phyloP scores from a whole-genome alignment of 2,113 vertebrate species.

The Drymodes brunneopygia region DNA sequence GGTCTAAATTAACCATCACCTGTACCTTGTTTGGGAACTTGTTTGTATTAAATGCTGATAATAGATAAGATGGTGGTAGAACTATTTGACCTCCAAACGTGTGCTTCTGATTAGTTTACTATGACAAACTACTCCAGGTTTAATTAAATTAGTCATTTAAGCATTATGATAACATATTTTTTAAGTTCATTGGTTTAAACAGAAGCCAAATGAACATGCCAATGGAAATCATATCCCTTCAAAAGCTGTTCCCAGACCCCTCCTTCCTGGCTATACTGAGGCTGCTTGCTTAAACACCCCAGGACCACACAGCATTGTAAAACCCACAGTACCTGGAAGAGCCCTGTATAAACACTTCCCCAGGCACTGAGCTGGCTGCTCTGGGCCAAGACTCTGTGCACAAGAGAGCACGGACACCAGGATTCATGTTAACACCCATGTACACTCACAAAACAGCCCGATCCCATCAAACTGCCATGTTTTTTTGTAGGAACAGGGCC shows the following conservation, averaged over 20 bases:
- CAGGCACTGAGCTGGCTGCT: neutral
- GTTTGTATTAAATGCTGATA: neutral
- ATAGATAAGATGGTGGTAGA: neutral
- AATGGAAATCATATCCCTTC: neutral
- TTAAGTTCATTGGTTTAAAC: neutral
- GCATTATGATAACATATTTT: neutral
- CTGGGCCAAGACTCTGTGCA: rapidly evolving
- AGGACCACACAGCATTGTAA: neutral
- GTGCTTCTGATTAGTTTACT: neutral
- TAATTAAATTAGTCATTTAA: neutral
- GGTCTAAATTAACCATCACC: neutral
- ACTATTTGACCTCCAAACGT: neutral
- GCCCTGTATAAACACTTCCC: neutral
- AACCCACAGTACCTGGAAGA: neutral
- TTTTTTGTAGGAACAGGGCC: rapidly evolving
- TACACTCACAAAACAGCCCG: neutral
- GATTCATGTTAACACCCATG: rapidly evolving
- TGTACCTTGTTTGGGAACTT: neutral
- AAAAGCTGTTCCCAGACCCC: neutral
- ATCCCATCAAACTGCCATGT: neutral
- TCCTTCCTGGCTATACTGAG: neutral
- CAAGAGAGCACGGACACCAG: neutral
- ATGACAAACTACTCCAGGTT: neutral
- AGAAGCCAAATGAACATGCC: neutral
- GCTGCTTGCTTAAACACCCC: neutral